Evolutionary conservation across 2,113 vertebrate genomes (phyloP).

Genomic region (Fukomys damarensis): DNA sequence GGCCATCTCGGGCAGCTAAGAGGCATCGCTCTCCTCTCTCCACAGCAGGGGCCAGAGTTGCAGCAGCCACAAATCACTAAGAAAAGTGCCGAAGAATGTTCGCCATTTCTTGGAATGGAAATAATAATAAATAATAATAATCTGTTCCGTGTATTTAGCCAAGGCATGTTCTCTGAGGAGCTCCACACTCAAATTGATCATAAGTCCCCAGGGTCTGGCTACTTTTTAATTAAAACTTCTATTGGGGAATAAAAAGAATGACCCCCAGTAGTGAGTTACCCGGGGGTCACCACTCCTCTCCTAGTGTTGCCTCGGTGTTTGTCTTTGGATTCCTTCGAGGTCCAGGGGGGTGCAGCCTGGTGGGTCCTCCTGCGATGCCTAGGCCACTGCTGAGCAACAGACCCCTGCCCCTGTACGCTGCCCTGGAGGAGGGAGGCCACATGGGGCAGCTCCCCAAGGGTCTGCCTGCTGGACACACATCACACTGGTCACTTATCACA

Average conservation of each 20-base stretch:
- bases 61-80: slow-evolving; percentile 76
- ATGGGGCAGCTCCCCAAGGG: not conserved
- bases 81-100: slow-evolving; percentile 76
- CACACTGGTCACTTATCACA: slow-evolving; percentile 14
- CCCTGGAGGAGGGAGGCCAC: not conserved
- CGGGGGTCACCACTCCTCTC: not conserved
- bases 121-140: slow-evolving; percentile 83
- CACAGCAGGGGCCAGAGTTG: slow-evolving; percentile 11
- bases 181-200: slow-evolving; percentile 68
- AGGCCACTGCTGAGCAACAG: not conserved
- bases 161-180: slow-evolving; percentile 73
- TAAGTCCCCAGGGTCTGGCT: slow-evolving; percentile 64
- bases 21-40: slow-evolving; percentile 55
- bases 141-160: slow-evolving; percentile 67
- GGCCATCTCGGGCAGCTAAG: slow-evolving; percentile 65
- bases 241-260: slow-evolving; percentile 48
- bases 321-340: not conserved
- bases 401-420: not conserved
- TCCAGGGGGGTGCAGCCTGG: not conserved
- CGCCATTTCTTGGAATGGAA: slow-evolving; percentile 79
- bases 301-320: not conserved
- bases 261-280: slow-evolving; percentile 20
- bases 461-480: not conserved
- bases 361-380: not conserved
- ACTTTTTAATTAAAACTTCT: slow-evolving; percentile 77